Conservation (phyloP, 2,888 invertebrate species). For the Willowsia nigromaculata region DNA sequence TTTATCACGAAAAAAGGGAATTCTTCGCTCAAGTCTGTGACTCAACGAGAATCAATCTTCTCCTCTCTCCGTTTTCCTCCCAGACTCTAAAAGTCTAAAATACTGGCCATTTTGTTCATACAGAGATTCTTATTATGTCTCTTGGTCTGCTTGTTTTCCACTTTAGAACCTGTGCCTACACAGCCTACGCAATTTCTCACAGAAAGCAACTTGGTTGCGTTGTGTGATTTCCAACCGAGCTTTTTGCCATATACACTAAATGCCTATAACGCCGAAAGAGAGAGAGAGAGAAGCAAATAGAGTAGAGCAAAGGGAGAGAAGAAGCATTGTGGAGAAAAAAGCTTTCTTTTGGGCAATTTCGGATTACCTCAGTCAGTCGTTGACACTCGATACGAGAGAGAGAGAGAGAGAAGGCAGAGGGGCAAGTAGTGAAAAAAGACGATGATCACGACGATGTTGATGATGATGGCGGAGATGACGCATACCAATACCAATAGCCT, state of each 20-base stretch:
- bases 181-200: constrained; percentile 44
- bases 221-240: no score
- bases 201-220: background rate
- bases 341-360: constrained; percentile 61
- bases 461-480: constrained; percentile 42
- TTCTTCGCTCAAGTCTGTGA: no score
- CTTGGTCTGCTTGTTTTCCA: no score
- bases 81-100: no score
- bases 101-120: no score
- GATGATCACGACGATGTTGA: background rate
- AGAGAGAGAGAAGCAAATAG: background rate
- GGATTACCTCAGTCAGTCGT: constrained; percentile 69
- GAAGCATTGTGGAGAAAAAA: background rate
- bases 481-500: constrained; percentile 32
- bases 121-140: no score
- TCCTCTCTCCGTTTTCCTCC: background rate
- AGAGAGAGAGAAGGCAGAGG: constrained; percentile 10
- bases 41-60: background rate
- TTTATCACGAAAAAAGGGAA: no score
- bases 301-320: background rate
- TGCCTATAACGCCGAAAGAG: no score
- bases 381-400: constrained; percentile 62
- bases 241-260: no score
- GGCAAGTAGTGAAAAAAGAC: background rate
- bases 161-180: no score